These are phyloP conservation scores for Ligdia adustata DNA, from an alignment of 2,888 invertebrate genomes.

Conservation along the genomic window DNA sequence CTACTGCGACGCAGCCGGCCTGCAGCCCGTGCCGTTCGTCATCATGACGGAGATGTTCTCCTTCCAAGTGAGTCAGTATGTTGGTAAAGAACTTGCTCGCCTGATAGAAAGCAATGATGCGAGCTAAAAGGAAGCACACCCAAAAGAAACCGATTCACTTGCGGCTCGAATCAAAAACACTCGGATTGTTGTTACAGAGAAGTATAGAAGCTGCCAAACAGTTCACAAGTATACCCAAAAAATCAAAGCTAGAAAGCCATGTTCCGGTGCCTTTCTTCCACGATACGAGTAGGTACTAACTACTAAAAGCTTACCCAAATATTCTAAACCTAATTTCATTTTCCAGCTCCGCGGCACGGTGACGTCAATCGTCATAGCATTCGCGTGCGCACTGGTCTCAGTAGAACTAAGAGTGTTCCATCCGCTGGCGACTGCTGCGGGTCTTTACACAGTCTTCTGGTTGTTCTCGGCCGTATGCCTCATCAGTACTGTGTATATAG, in stretches of 20 bases:
- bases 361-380: constrained; percentile 71
- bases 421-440: constrained; percentile 58
- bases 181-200: too few species aligned
- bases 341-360: constrained; percentile 75
- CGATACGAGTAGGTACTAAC: too few species aligned
- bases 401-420: constrained; percentile 72
- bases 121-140: too few species aligned
- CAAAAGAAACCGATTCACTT: too few species aligned
- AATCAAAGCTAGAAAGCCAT: too few species aligned
- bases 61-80: constrained; percentile 67
- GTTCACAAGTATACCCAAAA: too few species aligned
- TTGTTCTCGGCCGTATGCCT: constrained; percentile 68
- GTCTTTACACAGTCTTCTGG: constrained; percentile 70
- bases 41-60: constrained; percentile 79
- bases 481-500: constrained; percentile 69
- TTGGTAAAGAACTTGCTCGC: too few species aligned
- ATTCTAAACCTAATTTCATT: background rate
- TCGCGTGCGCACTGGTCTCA: constrained; percentile 70
- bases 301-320: too few species aligned
- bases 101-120: too few species aligned
- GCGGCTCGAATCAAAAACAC: too few species aligned
- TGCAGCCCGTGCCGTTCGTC: constrained; percentile 76
- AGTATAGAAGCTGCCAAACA: too few species aligned
- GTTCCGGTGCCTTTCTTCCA: too few species aligned
- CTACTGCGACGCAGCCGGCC: constrained; percentile 74